A percentile compares a stretch with the other conserved stretches of the same genome.
Evolutionary conservation across 2,113 vertebrate species (phyloP).

Genomic region (Ochotona curzoniae): DNA sequence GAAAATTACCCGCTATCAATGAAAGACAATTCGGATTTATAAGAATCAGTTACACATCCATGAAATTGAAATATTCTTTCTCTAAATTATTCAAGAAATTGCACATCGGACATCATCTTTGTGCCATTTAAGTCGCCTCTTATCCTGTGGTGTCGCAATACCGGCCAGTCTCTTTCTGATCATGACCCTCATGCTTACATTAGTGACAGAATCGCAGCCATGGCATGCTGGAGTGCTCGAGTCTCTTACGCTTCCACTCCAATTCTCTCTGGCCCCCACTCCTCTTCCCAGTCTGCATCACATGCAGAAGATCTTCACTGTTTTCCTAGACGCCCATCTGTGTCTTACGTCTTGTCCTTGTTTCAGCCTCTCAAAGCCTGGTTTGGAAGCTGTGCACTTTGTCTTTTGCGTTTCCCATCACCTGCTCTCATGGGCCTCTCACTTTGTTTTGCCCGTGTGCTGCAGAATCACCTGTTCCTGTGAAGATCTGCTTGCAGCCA

Average conservation of each 20-base stretch:
- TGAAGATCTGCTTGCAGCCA: neutral
- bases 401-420: neutral
- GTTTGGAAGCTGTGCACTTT: neutral
- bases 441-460: too few relatives aligned
- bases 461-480: neutral
- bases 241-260: neutral
- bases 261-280: neutral
- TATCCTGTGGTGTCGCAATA: neutral
- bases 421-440: neutral
- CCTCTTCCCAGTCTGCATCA: neutral
- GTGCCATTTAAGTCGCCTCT: neutral
- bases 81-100: neutral
- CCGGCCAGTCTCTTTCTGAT: neutral
- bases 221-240: neutral
- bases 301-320: neutral
- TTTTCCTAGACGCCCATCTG: neutral
- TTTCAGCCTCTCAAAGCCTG: neutral
- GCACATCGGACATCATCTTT: neutral
- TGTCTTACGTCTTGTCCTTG: neutral
- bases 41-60: neutral
- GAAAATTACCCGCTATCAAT: neutral
- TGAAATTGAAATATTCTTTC: neutral
- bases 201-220: neutral
- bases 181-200: neutral
- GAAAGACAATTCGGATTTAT: neutral